Conservation (phyloP, 2,797 vertebrate genomes). For the Hemitrygon akajei region DNA sequence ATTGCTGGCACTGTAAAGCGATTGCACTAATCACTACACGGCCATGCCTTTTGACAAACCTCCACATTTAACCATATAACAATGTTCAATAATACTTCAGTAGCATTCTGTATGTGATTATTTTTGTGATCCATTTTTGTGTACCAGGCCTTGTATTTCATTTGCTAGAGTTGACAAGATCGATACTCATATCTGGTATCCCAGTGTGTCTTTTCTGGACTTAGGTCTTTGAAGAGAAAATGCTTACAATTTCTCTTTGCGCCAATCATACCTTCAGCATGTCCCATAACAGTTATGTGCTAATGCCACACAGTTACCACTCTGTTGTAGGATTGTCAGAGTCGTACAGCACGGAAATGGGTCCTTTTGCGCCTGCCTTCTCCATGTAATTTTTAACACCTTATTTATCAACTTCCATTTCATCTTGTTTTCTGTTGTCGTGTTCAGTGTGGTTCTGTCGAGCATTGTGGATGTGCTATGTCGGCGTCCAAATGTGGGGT, state of each 20-base stretch:
- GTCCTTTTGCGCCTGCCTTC: no score
- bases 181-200: background rate
- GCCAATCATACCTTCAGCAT: no score
- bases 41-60: background rate
- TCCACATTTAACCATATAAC: background rate
- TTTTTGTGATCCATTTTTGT: background rate
- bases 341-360: no score
- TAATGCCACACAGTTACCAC: background rate
- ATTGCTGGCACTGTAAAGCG: no score
- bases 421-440: no score
- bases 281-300: background rate
- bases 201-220: background rate
- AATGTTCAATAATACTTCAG: background rate
- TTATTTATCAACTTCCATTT: no score
- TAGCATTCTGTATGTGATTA: background rate
- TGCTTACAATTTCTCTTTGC: background rate
- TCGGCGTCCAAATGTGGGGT: no score
- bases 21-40: no score
- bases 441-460: no score
- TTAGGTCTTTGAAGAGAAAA: background rate
- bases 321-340: background rate
- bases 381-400: no score
- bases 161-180: background rate
- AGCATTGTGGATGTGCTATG: no score
- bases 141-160: background rate